Evolutionary conservation across 2,888 invertebrate species (phyloP).

Genomic region (Hydriomena furcata): DNA sequence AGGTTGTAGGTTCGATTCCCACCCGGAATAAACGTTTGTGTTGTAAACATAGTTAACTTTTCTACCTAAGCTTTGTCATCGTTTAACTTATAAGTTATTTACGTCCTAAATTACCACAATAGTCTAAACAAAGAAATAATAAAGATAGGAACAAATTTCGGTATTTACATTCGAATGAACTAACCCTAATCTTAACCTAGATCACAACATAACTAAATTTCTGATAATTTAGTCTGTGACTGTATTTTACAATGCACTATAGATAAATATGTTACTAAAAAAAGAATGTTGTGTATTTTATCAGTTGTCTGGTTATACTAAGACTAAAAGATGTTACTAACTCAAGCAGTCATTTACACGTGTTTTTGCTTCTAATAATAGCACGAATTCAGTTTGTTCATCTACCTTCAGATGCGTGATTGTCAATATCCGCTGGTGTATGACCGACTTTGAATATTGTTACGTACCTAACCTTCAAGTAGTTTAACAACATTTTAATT

Average conservation of each 20-base stretch:
- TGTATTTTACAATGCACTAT: no score
- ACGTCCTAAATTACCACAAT: not conserved
- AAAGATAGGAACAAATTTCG: conserved; percentile 23
- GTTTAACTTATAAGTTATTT: no score
- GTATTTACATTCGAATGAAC: conserved; percentile 9
- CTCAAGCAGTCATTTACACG: not conserved
- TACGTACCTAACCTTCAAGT: not conserved
- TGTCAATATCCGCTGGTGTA: conserved; percentile 17
- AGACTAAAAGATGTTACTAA: no score
- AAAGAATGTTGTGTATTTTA: no score
- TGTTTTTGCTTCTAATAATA: not conserved
- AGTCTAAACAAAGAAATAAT: not conserved
- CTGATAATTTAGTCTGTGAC: conserved; percentile 69
- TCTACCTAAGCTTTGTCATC: no score
- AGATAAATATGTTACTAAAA: no score
- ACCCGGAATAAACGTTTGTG: no score
- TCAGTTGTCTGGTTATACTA: no score
- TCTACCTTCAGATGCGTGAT: conserved; percentile 9
- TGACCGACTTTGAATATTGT: conserved; percentile 2
- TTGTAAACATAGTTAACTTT: no score
- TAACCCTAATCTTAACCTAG: conserved; percentile 10
- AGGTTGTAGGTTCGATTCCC: no score
- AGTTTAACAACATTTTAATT: not conserved
- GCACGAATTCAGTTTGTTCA: not conserved
- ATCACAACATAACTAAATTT: conserved; percentile 33